phyloP scores from a whole-genome alignment of 2,888 invertebrate species.

The Leptopilina drosophilae region DNA sequence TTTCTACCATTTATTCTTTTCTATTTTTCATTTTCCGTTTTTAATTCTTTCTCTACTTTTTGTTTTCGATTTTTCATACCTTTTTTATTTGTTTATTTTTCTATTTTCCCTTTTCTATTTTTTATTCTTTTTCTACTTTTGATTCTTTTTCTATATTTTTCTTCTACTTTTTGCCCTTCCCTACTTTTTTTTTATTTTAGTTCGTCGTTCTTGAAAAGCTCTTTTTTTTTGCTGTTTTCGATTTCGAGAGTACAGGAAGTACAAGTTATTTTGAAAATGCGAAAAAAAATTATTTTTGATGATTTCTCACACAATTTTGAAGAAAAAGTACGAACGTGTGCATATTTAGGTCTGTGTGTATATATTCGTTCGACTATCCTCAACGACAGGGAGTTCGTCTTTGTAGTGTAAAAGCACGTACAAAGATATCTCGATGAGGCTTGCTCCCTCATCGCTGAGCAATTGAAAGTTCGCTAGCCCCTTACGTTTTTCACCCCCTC shows the following conservation, averaged over 20 bases:
- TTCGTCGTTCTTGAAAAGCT: no score
- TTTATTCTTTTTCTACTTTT: no score
- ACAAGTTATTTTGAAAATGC: neutral
- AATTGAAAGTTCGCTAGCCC: slow-evolving; percentile 55
- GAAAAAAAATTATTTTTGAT: neutral
- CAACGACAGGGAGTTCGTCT: slow-evolving; percentile 34
- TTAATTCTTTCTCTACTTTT: no score
- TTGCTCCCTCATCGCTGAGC: slow-evolving; percentile 56
- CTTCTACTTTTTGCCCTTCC: no score
- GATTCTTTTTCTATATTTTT: no score
- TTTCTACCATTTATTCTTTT: no score
- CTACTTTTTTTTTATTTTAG: no score
- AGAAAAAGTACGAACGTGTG: slow-evolving; percentile 31
- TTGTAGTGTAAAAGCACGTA: slow-evolving; percentile 53
- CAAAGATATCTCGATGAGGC: slow-evolving; percentile 59
- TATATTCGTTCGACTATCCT: slow-evolving; percentile 28
- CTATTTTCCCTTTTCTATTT: no score
- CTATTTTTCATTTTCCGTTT: no score
- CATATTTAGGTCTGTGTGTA: slow-evolving; percentile 28
- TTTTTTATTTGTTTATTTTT: neutral
- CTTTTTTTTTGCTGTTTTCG: no score
- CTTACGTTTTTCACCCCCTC: slow-evolving; percentile 51
- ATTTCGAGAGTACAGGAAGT: no score
- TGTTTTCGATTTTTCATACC: neutral
- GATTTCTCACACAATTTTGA: neutral